Evolutionary conservation across 2,113 vertebrate genomes (phyloP), one percentile per base, ranked within the genome.

Genomic region (Sterna hirundo): DNA sequence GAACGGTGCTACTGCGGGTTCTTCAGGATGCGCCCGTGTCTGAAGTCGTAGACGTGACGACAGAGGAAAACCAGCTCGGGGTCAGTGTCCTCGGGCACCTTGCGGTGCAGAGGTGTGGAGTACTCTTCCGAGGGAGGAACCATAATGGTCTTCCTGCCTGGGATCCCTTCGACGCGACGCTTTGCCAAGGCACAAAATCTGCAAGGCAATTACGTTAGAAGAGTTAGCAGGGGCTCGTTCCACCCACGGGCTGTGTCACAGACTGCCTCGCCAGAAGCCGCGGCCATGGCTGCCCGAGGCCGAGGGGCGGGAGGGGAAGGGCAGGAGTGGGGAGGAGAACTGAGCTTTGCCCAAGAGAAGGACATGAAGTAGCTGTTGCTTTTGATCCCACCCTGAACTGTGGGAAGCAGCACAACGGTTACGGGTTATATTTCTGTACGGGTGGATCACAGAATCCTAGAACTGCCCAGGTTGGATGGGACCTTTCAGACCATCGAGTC

Each of bases 131-230:
- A 98, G 17, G 99, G 99, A 92, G 99, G 99, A 92, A 99, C 99
- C 98, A 99, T 92, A 29, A 98, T 97, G 91, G 98, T 98, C 97
- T 98, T 98, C 78, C 98, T 98, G 98, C 99, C 98, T 5, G 98
- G 98, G 78, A 99, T 98, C 65, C 99, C 99, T 94, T 99, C 99
- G 22, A 98, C 98, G 62, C 98, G 99, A 97, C 99, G 99, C 97
- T 99, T 99, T 96, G 99, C 99, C 99, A 99, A 99, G 99, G 99
- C 99, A 99, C 99, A 99, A 98, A 99, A 99, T 99, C 99, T 99
- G 98, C 46, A 94, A 93, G 0, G 55, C 25, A 88, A 90, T 20
- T 3, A 30, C 27, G 64, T 5, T 0, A 5, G 14, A 29, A 34
- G 42, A 46, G 44, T 94, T 27, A 61, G 12, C 15, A 4, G 4